These are phyloP conservation scores for Halcyon chelicuti DNA, from an alignment of 2,797 vertebrate genomes.

Conservation along the genomic window DNA sequence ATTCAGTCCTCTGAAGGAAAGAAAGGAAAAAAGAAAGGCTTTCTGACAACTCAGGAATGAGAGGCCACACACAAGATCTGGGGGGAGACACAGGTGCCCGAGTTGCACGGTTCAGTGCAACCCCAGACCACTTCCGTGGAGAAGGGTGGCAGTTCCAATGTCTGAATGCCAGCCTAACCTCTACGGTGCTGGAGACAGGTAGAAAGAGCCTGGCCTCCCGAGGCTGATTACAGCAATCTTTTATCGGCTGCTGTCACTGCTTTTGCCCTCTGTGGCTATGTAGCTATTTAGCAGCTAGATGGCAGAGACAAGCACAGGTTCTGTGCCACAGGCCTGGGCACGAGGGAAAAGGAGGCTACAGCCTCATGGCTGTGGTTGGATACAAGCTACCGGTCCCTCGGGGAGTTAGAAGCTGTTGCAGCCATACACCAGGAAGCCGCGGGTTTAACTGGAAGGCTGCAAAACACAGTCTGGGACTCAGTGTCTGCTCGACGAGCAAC, in stretches of 20 bases:
- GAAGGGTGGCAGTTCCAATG: neutral
- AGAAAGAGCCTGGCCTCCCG: neutral
- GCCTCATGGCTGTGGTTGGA: neutral
- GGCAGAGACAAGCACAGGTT: neutral
- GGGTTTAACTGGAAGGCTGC: neutral
- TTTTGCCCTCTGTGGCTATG: slow-evolving; percentile 21
- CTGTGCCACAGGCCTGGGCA: neutral
- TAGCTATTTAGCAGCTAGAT: neutral
- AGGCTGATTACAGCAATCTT: neutral
- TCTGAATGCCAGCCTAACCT: rapidly evolving
- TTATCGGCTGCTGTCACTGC: neutral
- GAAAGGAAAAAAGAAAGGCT: neutral
- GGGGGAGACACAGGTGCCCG: neutral
- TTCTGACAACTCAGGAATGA: neutral
- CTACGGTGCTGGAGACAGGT: neutral
- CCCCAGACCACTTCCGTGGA: neutral
- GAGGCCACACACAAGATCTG: neutral
- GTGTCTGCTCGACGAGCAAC: neutral
- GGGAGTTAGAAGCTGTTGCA: neutral
- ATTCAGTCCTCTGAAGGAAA: neutral
- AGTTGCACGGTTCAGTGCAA: neutral
- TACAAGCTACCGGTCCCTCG: neutral
- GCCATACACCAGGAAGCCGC: neutral
- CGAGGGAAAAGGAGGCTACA: neutral
- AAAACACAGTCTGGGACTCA: neutral